Evolutionary conservation across 2,888 invertebrate species (phyloP).

Genomic region (Drosophila emarginata): DNA sequence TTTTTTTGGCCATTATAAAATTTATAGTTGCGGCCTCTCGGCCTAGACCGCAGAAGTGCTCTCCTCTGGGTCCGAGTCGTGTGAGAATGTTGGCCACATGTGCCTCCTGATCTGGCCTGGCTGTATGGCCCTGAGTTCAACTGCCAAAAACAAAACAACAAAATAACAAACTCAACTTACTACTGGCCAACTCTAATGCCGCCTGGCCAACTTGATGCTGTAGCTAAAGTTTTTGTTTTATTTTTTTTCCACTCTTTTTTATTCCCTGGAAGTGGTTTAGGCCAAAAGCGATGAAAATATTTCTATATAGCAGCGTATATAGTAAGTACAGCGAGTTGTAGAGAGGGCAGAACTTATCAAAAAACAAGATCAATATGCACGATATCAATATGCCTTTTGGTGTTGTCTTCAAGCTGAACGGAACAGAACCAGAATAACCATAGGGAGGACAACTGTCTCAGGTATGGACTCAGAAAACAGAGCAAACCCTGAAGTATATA

Average conservation of each 20-base stretch:
- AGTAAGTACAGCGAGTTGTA: constrained; percentile 45
- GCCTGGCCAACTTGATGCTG: constrained; percentile 44
- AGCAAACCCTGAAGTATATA: no score
- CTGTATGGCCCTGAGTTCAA: constrained; percentile 71
- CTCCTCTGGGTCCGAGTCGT: constrained; percentile 45
- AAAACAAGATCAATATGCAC: constrained; percentile 83
- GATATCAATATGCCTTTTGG: constrained; percentile 81
- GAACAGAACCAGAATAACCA: constrained; percentile 34
- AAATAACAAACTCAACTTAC: constrained; percentile 55
- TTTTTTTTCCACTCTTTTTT: constrained; percentile 40
- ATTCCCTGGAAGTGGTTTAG: constrained; percentile 81
- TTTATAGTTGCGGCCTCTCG: constrained; percentile 70
- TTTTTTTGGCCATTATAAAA: constrained; percentile 51
- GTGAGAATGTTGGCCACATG: constrained; percentile 72
- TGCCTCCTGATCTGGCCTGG: constrained; percentile 39
- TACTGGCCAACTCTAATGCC: constrained; percentile 55
- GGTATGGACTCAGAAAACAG: background rate
- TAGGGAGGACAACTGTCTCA: constrained; percentile 22
- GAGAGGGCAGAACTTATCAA: constrained; percentile 77
- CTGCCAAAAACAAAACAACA: constrained; percentile 45
- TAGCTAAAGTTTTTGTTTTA: constrained; percentile 35
- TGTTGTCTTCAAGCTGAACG: constrained; percentile 43
- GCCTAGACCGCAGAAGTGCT: constrained; percentile 53
- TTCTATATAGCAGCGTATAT: constrained; percentile 46
- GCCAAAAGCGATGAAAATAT: constrained; percentile 69